Base-by-base conservation (phyloP, 1,140 invertebrate genomes). In the Diprion similis region DNA sequence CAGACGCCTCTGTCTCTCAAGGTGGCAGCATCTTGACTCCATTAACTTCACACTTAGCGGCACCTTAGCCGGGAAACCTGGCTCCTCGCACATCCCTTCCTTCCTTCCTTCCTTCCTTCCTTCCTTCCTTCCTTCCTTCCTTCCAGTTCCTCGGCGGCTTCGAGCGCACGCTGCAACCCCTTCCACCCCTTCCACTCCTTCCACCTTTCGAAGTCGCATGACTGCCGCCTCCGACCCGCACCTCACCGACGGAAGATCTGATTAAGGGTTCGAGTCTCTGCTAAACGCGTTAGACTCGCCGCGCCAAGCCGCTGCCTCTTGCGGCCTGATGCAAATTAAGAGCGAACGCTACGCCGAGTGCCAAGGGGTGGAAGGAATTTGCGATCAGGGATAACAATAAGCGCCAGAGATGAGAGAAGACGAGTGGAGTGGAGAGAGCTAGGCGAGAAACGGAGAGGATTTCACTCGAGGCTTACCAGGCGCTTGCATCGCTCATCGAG, bases 21-120 rank as follows among this genome's bases (percentile, higher is more conserved):
- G 59, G 18, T 18, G 24, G 45, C 73, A 79, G 80, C 81, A 81
- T 84, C 81, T 86, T 86, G 85, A 86, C 85, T 88, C 85, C 84
- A 88, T 88, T 88, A 88, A 87, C 85, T 87, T 85, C 81, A 88
- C 86, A 87, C 87, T 88, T 88, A 88, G 81, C 79, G 79, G 79
- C 80, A 79, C 82, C 80, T 83, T 79, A 78, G 81, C 66, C 19
- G 66, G 18, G 11, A 68, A 18, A 18, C 13, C 18, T 37, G 24
- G 24, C 24, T 37, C 24, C 24, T 37, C 24, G 24, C 24, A 37
- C 24, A 37, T 37, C 24, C 24, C 24, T 59, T 59, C 51, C 51
- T 59, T 59, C 51, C 51, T 59, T 59, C 51, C 51, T 37, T n/a
- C n/a, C n/a, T n/a, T n/a, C n/a, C n/a, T 51, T 51, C 48, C 48